These are phyloP conservation scores for Chelonoidis abingdonii DNA, from an alignment of 2,113 vertebrate genomes.

Conservation along the genomic window DNA sequence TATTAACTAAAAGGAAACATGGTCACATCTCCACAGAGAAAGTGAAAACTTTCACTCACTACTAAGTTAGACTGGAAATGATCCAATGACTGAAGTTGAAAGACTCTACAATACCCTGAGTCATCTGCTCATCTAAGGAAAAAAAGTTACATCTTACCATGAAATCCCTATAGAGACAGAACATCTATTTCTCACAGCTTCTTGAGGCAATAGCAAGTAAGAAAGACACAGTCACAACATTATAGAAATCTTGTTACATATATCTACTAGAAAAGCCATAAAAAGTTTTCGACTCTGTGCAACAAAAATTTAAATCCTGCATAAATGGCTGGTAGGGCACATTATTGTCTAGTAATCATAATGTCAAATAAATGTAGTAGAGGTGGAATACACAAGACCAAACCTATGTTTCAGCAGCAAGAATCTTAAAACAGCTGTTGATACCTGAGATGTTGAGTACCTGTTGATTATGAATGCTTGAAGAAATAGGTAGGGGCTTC, in stretches of 20 bases:
- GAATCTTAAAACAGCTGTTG: background rate
- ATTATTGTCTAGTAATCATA: background rate
- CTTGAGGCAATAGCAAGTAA: background rate
- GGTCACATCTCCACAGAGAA: rapidly evolving
- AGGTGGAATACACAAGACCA: background rate
- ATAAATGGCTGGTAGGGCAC: background rate
- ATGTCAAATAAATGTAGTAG: background rate
- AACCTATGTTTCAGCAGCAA: background rate
- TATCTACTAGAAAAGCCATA: background rate
- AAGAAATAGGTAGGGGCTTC: background rate
- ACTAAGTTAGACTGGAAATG: background rate
- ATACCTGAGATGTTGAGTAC: background rate
- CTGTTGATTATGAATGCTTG: background rate
- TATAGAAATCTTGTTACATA: background rate
- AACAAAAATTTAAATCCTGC: background rate
- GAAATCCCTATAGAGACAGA: background rate
- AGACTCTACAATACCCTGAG: background rate
- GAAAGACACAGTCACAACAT: background rate
- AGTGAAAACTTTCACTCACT: background rate
- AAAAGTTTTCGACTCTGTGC: background rate
- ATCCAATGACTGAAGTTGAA: rapidly evolving
- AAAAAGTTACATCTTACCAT: background rate
- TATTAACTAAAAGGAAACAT: background rate
- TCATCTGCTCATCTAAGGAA: background rate
- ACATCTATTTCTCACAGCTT: background rate